Percentiles rank a stretch among this genome's conserved stretches.
Conservation (phyloP, 2,888 invertebrate species). For the Lasioglossum villosulum region DNA sequence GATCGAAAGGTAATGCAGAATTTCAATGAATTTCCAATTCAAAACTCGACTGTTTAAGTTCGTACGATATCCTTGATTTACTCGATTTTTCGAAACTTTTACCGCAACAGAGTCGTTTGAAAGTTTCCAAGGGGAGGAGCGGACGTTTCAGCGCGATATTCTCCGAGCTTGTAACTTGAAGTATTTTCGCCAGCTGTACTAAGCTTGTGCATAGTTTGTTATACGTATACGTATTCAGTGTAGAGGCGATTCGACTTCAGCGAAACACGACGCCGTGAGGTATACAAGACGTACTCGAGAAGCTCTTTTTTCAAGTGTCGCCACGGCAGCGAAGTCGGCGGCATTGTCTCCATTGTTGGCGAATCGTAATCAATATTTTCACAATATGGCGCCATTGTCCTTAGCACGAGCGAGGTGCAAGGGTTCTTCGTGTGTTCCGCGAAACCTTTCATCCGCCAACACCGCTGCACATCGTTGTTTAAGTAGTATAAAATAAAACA, state of each 20-base stretch:
- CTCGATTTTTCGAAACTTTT: not conserved
- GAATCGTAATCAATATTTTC: constrained; percentile 84
- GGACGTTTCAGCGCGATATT: not conserved
- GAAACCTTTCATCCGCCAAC: constrained; percentile 46
- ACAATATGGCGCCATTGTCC: constrained; percentile 83
- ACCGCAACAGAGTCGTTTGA: not conserved
- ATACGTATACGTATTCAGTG: constrained; percentile 33
- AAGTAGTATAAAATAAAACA: constrained; percentile 30
- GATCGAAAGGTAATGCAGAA: too few species aligned
- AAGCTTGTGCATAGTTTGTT: constrained; percentile 13
- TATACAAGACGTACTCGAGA: constrained; percentile 66
- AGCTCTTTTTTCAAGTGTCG: constrained; percentile 77
- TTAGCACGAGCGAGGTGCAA: constrained; percentile 79
- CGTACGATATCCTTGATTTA: not conserved
- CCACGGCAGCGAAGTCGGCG: constrained; percentile 77
- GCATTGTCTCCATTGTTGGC: constrained; percentile 83
- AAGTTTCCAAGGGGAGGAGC: not conserved
- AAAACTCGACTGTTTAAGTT: too few species aligned
- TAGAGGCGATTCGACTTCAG: constrained; percentile 45
- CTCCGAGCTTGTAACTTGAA: not conserved
- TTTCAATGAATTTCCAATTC: too few species aligned
- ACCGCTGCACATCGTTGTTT: constrained; percentile 45
- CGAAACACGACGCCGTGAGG: constrained; percentile 54
- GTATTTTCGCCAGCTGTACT: not conserved
- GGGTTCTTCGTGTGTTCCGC: constrained; percentile 68